Base-by-base conservation (phyloP, 2,888 invertebrate species). In the Amblyteles armatorius region DNA sequence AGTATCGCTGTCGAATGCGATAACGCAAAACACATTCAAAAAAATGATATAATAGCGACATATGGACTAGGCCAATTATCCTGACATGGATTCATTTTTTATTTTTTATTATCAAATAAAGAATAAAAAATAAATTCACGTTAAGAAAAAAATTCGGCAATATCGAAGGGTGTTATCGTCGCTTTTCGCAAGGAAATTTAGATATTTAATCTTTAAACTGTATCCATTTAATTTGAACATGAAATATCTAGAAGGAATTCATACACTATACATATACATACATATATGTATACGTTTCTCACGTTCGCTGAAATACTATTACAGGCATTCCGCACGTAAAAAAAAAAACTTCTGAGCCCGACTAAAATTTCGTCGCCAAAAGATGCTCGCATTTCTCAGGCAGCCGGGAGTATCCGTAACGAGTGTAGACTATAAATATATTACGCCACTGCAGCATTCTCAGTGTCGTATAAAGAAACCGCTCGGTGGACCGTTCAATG, bases 391-490 rank as follows among this genome's bases (percentile, higher is more conserved):
- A 73, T 60, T 73, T 26, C 40, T 16, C 11, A n/a, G 11, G 2
- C 22, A 55, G 77, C 26, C 22, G 9, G 36, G 19, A 33, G 26
- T 52, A 29, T 22, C n/a, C 50, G 29, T 16, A 79, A 13, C 22
- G 22, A 33, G 29, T 22, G 33, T 22, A 13, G 67, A 77, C 57
- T 79, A 79, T 74, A 71, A 79, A 81, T 73, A 77, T 68, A 68
- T 78, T 69, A 77, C 63, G 77, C 44, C 68, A 63, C 40, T 63
- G 63, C n/a, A n/a, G 72, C 52, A 76, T 67, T 76, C 67, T 67
- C 26, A 26, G 33, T 76, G 52, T 40, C 67, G 33, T 40, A 55
- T 50, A 76, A 76, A 76, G 50, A 67, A 76, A 76, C 67, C 52
- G 60, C 52, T 33, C 22, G 36, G 13, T 22, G 52, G 65, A 67